Evolutionary conservation across 2,888 invertebrate genomes (phyloP).

Genomic region (Morinoia aosen): DNA sequence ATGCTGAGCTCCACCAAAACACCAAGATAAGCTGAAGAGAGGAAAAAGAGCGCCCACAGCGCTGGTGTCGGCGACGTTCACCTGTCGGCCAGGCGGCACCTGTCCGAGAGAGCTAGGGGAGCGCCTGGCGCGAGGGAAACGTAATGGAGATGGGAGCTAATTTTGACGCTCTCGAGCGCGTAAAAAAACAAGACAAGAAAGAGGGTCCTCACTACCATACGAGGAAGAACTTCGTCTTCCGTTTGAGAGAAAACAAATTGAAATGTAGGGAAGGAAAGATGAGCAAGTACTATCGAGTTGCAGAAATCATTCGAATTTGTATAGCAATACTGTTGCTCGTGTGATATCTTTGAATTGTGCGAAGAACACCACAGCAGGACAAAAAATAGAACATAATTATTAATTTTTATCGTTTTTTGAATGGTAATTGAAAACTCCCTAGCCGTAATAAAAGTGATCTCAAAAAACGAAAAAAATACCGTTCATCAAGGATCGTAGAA

Average conservation of each 20-base stretch:
- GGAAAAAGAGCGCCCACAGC: not conserved
- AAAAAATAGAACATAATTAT: too few species aligned
- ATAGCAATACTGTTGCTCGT: too few species aligned
- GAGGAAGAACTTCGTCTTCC: not conserved
- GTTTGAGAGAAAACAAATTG: not conserved
- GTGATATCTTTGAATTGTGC: too few species aligned
- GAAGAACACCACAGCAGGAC: too few species aligned
- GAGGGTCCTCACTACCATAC: not conserved
- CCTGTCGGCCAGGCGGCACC: not conserved
- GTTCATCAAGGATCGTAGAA: too few species aligned
- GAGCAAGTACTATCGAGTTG: not conserved
- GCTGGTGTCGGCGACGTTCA: not conserved
- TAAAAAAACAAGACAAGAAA: not conserved
- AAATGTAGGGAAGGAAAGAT: not conserved
- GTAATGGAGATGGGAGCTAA: constrained; percentile 32
- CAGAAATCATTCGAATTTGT: not conserved
- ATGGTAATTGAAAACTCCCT: too few species aligned
- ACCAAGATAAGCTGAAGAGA: not conserved
- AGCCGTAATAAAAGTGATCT: too few species aligned
- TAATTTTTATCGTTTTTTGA: too few species aligned
- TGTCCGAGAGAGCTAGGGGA: not conserved
- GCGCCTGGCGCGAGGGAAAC: not conserved
- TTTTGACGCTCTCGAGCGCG: not conserved
- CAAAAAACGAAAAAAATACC: too few species aligned
- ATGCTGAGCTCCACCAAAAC: not conserved